A percentile compares a stretch with the other conserved stretches of the same genome.
phyloP scores from a whole-genome alignment of 2,113 vertebrate genomes.

The Eolophus roseicapilla region DNA sequence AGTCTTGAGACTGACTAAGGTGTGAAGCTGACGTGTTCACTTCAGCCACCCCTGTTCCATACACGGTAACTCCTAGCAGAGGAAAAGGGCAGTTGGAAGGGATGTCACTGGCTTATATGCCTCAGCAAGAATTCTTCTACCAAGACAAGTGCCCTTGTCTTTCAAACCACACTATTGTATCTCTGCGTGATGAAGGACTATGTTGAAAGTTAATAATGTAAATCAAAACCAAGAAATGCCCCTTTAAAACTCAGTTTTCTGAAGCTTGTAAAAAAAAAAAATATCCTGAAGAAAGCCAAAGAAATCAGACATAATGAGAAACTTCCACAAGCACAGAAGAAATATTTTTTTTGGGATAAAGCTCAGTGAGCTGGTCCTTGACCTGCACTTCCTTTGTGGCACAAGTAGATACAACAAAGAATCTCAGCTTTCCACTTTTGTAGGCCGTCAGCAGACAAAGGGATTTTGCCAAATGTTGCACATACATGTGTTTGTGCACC shows the following conservation, averaged over 20 bases:
- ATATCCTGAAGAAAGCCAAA: not conserved
- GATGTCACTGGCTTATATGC: not conserved
- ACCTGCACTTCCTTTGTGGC: not conserved
- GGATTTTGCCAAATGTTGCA: not conserved
- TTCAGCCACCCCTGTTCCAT: not conserved
- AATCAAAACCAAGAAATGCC: not conserved
- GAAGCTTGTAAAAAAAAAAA: not conserved
- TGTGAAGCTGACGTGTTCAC: not conserved
- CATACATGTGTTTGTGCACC: accelerated
- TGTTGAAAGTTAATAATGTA: accelerated
- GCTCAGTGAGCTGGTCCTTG: not conserved
- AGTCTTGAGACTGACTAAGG: not conserved
- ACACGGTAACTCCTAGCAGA: accelerated
- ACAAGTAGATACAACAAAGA: not conserved
- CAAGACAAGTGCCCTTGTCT: not conserved
- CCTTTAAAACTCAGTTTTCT: not conserved
- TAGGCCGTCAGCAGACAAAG: not conserved
- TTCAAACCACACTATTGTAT: not conserved
- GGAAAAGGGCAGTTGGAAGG: not conserved
- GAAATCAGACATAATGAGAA: not conserved
- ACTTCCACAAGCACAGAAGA: not conserved
- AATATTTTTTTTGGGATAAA: not conserved
- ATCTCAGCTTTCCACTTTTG: not conserved
- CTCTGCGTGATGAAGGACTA: not conserved
- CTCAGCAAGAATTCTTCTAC: not conserved